A percentile compares a stretch with the other conserved stretches of the same genome.
These are phyloP conservation scores for Agrotis puta DNA, from an alignment of 2,888 invertebrate species.

Conservation along the genomic window DNA sequence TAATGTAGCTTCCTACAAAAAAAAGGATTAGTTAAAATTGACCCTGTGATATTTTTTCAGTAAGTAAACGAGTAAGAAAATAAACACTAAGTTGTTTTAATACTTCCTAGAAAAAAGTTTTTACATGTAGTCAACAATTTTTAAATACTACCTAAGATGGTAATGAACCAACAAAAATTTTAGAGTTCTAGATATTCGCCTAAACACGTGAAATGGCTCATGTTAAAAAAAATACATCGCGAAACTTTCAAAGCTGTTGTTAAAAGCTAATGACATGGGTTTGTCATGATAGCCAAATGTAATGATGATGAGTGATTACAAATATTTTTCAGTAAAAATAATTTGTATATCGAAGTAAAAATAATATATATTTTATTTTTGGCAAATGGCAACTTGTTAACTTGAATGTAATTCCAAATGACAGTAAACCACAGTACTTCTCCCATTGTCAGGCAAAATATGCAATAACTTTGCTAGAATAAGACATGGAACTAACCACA, in stretches of 20 bases:
- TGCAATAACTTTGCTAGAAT: conserved; percentile 49
- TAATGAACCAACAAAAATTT: too few relatives aligned
- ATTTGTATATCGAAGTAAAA: background rate
- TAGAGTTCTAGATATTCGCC: too few relatives aligned
- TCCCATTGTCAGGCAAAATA: conserved; percentile 46
- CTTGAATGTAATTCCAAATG: conserved; percentile 23
- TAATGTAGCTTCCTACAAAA: too few relatives aligned
- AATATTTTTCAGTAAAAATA: background rate
- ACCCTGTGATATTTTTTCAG: too few relatives aligned
- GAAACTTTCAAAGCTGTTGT: background rate
- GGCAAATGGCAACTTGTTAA: conserved; percentile 4
- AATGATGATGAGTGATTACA: background rate
- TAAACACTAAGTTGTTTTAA: background rate
- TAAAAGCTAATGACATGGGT: too few relatives aligned
- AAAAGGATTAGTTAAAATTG: too few relatives aligned
- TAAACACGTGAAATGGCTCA: background rate
- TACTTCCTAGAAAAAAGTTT: too few relatives aligned
- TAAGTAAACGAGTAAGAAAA: background rate
- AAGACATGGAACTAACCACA: conserved; percentile 56
- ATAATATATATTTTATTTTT: too few relatives aligned
- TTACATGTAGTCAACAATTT: too few relatives aligned
- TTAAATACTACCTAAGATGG: too few relatives aligned
- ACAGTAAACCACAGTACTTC: conserved; percentile 13
- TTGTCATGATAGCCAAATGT: too few relatives aligned
- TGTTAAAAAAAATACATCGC: too few relatives aligned